Percentiles rank a stretch among this genome's conserved stretches.
phyloP scores from a whole-genome alignment of 2,113 vertebrate species.

The Chiloscyllium plagiosum region DNA sequence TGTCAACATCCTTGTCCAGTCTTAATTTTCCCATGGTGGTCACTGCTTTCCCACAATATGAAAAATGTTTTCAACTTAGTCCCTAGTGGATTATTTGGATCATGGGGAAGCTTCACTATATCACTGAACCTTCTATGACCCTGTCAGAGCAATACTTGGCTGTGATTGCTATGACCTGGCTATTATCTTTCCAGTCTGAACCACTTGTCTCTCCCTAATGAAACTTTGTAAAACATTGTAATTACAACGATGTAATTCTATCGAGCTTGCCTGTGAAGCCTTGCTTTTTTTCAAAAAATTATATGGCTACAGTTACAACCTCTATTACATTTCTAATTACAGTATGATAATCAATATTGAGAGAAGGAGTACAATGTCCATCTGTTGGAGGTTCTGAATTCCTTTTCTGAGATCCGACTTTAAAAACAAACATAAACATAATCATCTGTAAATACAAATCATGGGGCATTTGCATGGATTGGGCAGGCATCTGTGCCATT shows the following conservation, averaged over 20 bases:
- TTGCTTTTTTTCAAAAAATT: background rate
- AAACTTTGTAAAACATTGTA: background rate
- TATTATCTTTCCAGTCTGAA: conserved; percentile 48
- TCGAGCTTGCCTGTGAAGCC: background rate
- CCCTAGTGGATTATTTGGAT: conserved; percentile 61
- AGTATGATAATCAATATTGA: conserved; percentile 8
- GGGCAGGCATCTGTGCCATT: conserved; percentile 1
- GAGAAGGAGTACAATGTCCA: background rate
- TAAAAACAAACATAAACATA: background rate
- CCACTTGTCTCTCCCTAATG: conserved; percentile 40
- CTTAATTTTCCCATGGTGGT: conserved; percentile 67
- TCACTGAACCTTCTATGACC: conserved; percentile 65
- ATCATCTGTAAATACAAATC: background rate
- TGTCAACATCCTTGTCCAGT: conserved; percentile 74
- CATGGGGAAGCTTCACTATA: conserved; percentile 60
- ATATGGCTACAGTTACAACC: background rate
- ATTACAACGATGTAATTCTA: background rate
- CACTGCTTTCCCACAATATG: conserved; percentile 74
- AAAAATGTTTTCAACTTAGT: conserved; percentile 73
- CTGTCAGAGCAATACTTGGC: conserved; percentile 60
- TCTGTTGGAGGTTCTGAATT: conserved; percentile 2
- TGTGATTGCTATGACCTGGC: conserved; percentile 49
- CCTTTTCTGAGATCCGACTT: background rate
- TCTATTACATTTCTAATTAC: conserved; percentile 2
- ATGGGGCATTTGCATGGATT: background rate